Conservation (phyloP, 2,888 invertebrate genomes). For the Pomacea canaliculata region DNA sequence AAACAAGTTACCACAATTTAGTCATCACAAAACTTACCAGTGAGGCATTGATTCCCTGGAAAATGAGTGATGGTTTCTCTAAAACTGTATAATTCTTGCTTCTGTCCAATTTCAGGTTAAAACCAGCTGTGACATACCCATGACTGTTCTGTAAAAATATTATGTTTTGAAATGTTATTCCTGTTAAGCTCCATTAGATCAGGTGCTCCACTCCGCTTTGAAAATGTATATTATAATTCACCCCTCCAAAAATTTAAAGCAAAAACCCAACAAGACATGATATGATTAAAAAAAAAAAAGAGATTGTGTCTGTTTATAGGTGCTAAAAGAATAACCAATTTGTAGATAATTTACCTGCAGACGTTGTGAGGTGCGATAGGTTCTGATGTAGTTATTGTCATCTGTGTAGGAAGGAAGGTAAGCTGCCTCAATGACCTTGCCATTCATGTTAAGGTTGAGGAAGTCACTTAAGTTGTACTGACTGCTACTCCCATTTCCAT, state of each 20-base stretch:
- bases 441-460: constrained; percentile 76
- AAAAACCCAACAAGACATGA: too few species aligned
- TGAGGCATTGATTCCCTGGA: constrained; percentile 74
- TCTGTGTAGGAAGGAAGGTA: constrained; percentile 72
- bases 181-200: too few species aligned
- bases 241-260: too few species aligned
- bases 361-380: constrained; percentile 26
- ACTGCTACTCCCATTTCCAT: constrained; percentile 19
- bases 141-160: constrained; percentile 77
- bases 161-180: too few species aligned
- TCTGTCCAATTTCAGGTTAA: constrained; percentile 75
- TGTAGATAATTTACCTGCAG: constrained; percentile 23
- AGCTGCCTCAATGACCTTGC: constrained; percentile 78
- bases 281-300: too few species aligned
- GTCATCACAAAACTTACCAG: background rate
- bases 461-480: constrained; percentile 67
- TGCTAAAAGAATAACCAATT: too few species aligned
- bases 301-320: too few species aligned
- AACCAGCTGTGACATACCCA: constrained; percentile 83
- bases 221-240: too few species aligned
- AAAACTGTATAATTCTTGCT: constrained; percentile 71
- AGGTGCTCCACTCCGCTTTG: too few species aligned
- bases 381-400: constrained; percentile 16
- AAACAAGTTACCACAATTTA: too few species aligned
- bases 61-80: constrained; percentile 76